Evolutionary conservation across 2,888 invertebrate genomes (phyloP).

Genomic region (Drosophila prolongata): DNA sequence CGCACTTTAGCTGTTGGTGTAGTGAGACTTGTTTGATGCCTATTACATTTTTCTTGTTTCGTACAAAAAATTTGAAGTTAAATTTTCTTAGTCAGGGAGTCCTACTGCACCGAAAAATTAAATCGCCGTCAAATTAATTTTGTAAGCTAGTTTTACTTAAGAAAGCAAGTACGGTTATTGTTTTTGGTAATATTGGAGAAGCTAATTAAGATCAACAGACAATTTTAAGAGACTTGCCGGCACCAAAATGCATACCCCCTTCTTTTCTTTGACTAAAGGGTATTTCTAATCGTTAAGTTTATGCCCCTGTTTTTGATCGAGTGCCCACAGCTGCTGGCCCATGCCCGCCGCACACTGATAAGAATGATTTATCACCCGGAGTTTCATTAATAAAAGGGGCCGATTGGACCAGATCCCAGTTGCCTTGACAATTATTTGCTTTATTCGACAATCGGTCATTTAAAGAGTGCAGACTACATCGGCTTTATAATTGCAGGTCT

Average conservation of each 20-base stretch:
- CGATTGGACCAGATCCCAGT: neutral
- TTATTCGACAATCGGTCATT: conserved; percentile 11
- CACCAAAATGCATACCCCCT: neutral
- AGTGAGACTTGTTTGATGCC: no score
- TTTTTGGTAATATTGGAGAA: no score
- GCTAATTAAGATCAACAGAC: no score
- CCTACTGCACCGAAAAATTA: no score
- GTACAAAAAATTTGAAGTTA: no score
- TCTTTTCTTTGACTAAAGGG: neutral
- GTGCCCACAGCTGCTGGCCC: conserved; percentile 9
- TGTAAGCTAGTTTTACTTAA: no score
- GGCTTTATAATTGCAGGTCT: conserved; percentile 50
- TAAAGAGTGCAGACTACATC: conserved; percentile 47
- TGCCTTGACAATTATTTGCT: conserved; percentile 19
- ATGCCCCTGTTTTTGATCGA: conserved; percentile 2
- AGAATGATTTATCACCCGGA: conserved; percentile 19
- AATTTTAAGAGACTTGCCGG: neutral
- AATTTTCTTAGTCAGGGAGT: no score
- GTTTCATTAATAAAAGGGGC: conserved; percentile 1
- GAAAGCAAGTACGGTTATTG: no score
- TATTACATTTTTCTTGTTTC: no score
- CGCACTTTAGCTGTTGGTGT: no score
- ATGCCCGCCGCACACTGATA: conserved; percentile 7
- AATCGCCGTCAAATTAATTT: no score
- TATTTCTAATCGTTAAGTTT: neutral